Evolutionary conservation across 1,140 invertebrate species (phyloP).

Genomic region (Drosophila leontia): DNA sequence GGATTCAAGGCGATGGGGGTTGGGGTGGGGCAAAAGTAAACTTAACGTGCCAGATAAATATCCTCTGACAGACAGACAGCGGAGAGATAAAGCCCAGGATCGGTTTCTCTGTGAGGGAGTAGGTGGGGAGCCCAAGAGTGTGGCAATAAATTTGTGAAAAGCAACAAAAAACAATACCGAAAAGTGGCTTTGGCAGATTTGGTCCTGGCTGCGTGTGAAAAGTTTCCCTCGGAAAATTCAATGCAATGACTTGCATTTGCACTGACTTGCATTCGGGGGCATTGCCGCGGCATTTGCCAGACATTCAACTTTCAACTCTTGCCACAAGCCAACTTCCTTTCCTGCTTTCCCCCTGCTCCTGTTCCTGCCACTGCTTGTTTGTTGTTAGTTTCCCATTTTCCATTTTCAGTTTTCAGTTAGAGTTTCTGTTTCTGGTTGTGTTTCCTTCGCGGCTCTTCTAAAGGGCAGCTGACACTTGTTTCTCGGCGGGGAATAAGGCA

Average conservation of each 20-base stretch:
- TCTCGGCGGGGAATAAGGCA: conserved; percentile 5
- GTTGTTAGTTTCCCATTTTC: conserved; percentile 17
- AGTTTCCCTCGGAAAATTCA: conserved; percentile 50
- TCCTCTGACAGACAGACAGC: conserved; percentile 60
- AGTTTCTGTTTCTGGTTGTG: conserved; percentile 25
- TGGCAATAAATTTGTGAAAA: conserved; percentile 74
- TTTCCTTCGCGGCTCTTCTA: conserved; percentile 21
- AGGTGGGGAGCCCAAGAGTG: conserved; percentile 44
- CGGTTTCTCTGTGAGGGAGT: conserved; percentile 2
- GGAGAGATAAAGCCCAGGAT: conserved; percentile 50
- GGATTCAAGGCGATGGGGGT: conserved; percentile 13
- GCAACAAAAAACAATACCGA: conserved; percentile 77
- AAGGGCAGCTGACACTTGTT: conserved; percentile 40
- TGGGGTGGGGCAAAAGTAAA: conserved; percentile 58
- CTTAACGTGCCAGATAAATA: conserved; percentile 82
- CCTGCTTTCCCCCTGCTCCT: conserved; percentile 5
- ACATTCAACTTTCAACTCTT: conserved; percentile 82
- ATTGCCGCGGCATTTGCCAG: conserved; percentile 77
- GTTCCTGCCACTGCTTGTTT: conserved; percentile 3
- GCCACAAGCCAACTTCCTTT: conserved; percentile 43
- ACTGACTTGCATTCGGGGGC: conserved; percentile 61
- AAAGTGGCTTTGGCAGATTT: conserved; percentile 72
- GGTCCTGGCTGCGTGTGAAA: conserved; percentile 72
- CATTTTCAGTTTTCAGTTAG: conserved; percentile 35
- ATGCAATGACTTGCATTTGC: conserved; percentile 46